These are phyloP conservation scores for Microdon myrmicae DNA, from an alignment of 2,888 invertebrate genomes.

Conservation along the genomic window DNA sequence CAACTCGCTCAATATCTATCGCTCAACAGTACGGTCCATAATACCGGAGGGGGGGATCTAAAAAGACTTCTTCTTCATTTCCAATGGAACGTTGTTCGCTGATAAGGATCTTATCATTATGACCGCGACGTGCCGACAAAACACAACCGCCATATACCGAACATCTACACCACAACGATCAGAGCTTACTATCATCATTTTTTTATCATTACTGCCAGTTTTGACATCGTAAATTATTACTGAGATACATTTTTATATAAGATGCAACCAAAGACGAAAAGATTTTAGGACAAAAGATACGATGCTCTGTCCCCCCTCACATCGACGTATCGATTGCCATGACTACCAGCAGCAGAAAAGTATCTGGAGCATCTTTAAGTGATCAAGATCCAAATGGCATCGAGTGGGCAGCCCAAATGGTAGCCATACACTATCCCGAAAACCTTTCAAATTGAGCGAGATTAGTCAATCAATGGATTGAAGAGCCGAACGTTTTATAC, in stretches of 20 bases:
- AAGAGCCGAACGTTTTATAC: no score
- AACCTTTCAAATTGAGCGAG: no score
- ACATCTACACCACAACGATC: conserved; percentile 3
- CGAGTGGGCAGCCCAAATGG: no score
- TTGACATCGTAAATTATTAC: conserved; percentile 52
- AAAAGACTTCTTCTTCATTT: conserved; percentile 18
- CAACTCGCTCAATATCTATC: conserved; percentile 29
- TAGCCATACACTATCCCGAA: no score
- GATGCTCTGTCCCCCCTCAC: no score
- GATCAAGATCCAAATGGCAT: no score
- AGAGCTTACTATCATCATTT: conserved; percentile 42
- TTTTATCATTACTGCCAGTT: conserved; percentile 50
- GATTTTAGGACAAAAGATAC: no score
- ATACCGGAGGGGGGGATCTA: conserved; percentile 1
- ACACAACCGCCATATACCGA: conserved; percentile 15
- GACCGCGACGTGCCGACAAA: conserved; percentile 50
- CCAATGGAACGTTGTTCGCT: conserved; percentile 27
- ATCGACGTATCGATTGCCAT: no score
- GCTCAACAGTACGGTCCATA: no score
- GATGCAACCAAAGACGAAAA: conserved; percentile 26
- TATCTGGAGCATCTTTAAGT: no score
- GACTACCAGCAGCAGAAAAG: no score
- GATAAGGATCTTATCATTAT: conserved; percentile 53
- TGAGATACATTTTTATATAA: conserved; percentile 40
- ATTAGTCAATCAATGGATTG: no score